Evolutionary conservation across 2,113 vertebrate species (phyloP), one percentile per base, ranked within the genome.

Genomic region (Bagarius yarrelli): DNA sequence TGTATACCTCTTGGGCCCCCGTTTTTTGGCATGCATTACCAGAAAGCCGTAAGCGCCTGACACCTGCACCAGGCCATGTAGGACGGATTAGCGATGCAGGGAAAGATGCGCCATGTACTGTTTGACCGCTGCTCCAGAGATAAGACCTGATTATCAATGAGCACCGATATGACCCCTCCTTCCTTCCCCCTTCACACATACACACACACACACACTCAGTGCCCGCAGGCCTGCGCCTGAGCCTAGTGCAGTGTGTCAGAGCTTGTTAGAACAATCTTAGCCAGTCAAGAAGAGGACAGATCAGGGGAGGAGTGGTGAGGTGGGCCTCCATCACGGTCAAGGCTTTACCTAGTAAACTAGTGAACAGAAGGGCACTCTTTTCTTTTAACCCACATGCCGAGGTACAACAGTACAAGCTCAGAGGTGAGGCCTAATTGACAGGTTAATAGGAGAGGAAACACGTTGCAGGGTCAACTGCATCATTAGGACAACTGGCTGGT

Each of bases 91-190:
- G 86, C 27, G 71, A 86, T 87, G 88, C 88, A 86, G 83, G 75
- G 77, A 78, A 73, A 85, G 83, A 83, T 81, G 70, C 77, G 34
- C 64, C 16, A 70, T 83, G 85, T 87, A 83, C 86, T 87, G 79
- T 87, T 85, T 87, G 88, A 87, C 86, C 86, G 81, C 83, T 84
- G 86, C 85, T 81, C 81, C 60, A 52, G 82, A 81, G 79, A 88
- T 81, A 82, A 87, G 85, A 81, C 84, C 84, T 85, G 88, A 85
- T 87, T 89, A 87, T 81, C 87, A 89, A 89, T 89, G 88, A 89
- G 87, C 77, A 66, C 71, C 70, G 81, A 57, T 64, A 56, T 81
- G 78, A 79, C 70, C 47, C 47, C 72, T 55, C 73, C 78, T 53
- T 67, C 32, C 74, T 11, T 25, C 21, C 27, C 16, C 21, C 15